phyloP scores from a whole-genome alignment of 1,140 invertebrate genomes.

The Lasaia peninsularis region DNA sequence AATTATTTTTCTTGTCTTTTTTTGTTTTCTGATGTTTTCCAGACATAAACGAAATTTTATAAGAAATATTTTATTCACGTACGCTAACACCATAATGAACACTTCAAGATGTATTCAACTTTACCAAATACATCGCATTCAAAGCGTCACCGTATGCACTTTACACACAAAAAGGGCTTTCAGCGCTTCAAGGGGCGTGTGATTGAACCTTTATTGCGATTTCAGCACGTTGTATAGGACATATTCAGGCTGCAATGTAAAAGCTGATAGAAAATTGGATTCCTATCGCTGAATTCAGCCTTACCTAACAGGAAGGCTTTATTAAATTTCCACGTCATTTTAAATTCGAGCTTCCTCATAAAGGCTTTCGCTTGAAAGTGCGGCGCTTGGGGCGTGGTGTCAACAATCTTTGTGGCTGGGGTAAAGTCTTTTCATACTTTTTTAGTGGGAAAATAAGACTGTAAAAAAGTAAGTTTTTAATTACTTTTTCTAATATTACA shows the following conservation, averaged over 20 bases:
- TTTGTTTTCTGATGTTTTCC: too few relatives aligned
- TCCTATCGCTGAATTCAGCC: conserved; percentile 31
- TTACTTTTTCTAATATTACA: too few relatives aligned
- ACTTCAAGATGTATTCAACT: not conserved
- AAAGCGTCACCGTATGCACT: conserved; percentile 10
- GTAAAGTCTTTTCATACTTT: not conserved
- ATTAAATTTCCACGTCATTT: conserved; percentile 32
- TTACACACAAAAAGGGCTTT: conserved; percentile 22
- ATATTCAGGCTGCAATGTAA: conserved; percentile 24
- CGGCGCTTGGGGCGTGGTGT: not conserved
- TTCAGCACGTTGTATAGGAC: conserved; percentile 32
- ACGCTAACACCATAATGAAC: not conserved
- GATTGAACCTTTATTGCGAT: conserved; percentile 49
- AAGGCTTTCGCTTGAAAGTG: not conserved
- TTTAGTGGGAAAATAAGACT: not conserved
- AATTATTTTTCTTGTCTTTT: too few relatives aligned
- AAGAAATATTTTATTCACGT: too few relatives aligned
- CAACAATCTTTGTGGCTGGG: not conserved
- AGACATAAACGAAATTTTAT: too few relatives aligned
- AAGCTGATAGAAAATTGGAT: conserved; percentile 45
- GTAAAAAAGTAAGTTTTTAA: not conserved
- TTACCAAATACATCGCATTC: not conserved
- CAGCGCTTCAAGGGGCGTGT: conserved; percentile 35
- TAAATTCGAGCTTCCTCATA: conserved; percentile 10
- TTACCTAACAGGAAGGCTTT: conserved; percentile 28